Evolutionary conservation across 2,888 invertebrate species (phyloP), one percentile per base, ranked within the genome.

Genomic region (Dendrolimus houi): DNA sequence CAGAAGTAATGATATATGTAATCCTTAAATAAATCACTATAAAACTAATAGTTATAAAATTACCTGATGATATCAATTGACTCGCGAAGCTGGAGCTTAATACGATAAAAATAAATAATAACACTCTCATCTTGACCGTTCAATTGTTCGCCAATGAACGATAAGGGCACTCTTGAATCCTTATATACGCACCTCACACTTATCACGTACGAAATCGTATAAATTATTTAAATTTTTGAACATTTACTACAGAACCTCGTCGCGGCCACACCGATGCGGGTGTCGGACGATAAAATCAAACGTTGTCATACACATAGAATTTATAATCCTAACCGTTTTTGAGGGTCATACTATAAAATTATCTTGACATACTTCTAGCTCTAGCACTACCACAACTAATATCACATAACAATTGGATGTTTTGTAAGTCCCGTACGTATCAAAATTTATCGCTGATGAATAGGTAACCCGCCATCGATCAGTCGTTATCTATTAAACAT

Each of bases 11-110:
- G 2, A 17, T 29, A 29, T 29, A 29, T 29, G 29, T 3, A 29
- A 29, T 29, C 29, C 29, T 3, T 29, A 29, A 29, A 6, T 3
- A 29, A 29, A 29, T 29, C 3, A 29, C 6, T 29, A 29, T 6
- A 29, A 29, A 29, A 29, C 29, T 6, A 29, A 6, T 29, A 6
- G 29, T 29, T 29, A 29, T 29, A 29, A 29, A 29, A 29, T 29
- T 74, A 88, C 88, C 85, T 67, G 74, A 62, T 52, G 80, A 73
- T 58, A 86, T 67, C 40, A 83, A 69, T 54, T 70, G 64, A 29
- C 62, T 69, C 41, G 83, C 80, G 56, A 74, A 67, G 60, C 69
- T 67, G 52, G 69, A 65, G 54, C 67, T 63, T 54, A 80, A 59
- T 62, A 83, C 56, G 56, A 79, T 61, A 59, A 79, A 60, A 59